Base-by-base conservation (phyloP, 2,888 invertebrate genomes). In the Nephrotoma guestfalica region DNA sequence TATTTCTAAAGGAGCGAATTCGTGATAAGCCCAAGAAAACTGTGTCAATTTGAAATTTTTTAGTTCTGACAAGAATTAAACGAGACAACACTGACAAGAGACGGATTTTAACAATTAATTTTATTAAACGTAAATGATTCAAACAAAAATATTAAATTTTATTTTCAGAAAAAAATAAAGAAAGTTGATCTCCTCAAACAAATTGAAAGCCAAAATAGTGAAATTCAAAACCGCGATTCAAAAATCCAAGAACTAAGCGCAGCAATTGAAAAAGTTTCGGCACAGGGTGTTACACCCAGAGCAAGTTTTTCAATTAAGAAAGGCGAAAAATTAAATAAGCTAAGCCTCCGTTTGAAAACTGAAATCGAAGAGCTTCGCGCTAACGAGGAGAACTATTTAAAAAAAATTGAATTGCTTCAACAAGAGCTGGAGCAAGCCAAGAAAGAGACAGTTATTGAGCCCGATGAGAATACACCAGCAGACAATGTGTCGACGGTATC, bases 401-500 rank as follows among this genome's bases (percentile, higher is more conserved):
- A 71, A 30, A 43, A 42, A 42, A 41, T 85, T 15, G 42, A 43
- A 41, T 42, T 6, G 1, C 85, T 41, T 43, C 11, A 85, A 85
- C 4, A 43, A 2, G 15, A 43, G 18, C n/a, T 42, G 9, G 42
- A 85, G 18, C 11, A 41, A 18, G 71, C 71, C 2, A 30, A 30
- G 30, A 30, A 30, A 30, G 30, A 18, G 4, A 4, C 1, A 0
- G 30, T 2, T 30, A 30, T 2, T 11, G 30, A 7, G 18, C 15
- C 42, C 6, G 6, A 3, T 84, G 41, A 84, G 6, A n/a, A 41
- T 40, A 13, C n/a, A 41, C n/a, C 11, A 47, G 0, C 13, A 0
- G 15, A 45, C 6, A 86, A 45, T 86, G 9, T 11, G 2, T 86
- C 45, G 89, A 7, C 87, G 2, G n/a, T 15, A 7, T 43, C 41